A percentile compares a stretch with the other conserved stretches of the same genome.
phyloP scores from a whole-genome alignment of 2,113 vertebrate genomes.

The Siniperca knerii region DNA sequence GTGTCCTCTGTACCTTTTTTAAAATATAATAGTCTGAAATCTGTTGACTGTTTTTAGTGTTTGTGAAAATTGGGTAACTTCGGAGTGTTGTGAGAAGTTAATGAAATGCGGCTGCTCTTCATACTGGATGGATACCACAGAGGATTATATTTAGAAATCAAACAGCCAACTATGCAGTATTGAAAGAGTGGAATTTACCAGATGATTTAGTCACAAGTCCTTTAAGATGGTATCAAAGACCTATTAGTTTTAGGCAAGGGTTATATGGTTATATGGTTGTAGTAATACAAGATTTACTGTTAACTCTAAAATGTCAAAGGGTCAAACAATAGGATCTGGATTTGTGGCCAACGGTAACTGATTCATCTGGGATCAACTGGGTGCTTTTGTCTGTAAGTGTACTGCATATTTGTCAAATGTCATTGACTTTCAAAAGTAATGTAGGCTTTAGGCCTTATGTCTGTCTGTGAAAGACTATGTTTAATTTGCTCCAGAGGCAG shows the following conservation, averaged over 20 bases:
- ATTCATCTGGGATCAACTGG: not conserved
- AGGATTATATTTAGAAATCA: constrained; percentile 51
- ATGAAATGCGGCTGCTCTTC: constrained; percentile 7
- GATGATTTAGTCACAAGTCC: not conserved
- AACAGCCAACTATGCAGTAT: constrained; percentile 16
- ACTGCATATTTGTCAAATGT: not conserved
- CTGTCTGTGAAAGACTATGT: not conserved
- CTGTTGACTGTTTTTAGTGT: not conserved
- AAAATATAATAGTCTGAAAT: not conserved
- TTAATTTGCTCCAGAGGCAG: not conserved
- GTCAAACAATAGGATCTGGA: constrained; percentile 10
- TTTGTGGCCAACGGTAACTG: not conserved
- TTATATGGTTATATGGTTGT: not conserved
- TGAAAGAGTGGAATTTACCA: constrained; percentile 48
- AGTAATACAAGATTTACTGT: not conserved
- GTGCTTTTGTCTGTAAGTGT: not conserved
- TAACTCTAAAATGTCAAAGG: not conserved
- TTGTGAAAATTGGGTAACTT: constrained; percentile 25
- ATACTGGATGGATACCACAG: not conserved
- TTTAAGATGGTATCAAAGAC: not conserved
- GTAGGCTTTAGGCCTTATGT: too few relatives aligned
- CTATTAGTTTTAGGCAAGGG: not conserved
- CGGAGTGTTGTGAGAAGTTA: constrained; percentile 38
- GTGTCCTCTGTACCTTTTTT: not conserved
- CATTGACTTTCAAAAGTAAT: not conserved